phyloP scores from a whole-genome alignment of 2,888 invertebrate genomes.

The Tuberolachnus salignus region DNA sequence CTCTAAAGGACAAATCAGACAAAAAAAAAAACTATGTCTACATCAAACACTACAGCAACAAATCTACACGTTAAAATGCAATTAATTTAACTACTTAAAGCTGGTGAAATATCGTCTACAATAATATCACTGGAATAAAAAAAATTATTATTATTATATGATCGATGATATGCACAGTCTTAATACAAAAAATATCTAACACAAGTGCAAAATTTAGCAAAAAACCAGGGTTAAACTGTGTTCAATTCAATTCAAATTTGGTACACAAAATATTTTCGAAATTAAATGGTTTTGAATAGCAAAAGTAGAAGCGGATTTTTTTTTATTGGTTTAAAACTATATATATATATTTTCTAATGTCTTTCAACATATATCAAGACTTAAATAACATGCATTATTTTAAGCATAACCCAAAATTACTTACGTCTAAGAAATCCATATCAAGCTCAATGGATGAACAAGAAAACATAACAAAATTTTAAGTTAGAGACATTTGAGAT shows the following conservation, averaged over 20 bases:
- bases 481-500: conserved; percentile 44
- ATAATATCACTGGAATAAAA: not conserved
- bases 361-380: conserved; percentile 26
- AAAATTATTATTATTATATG: not conserved
- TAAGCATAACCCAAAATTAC: conserved; percentile 56
- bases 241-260: conserved; percentile 53
- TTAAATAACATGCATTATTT: conserved; percentile 51
- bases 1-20: conserved; percentile 58
- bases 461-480: conserved; percentile 54
- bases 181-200: conserved; percentile 18
- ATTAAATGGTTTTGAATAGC: conserved; percentile 11
- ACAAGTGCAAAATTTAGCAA: conserved; percentile 18
- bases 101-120: conserved; percentile 8
- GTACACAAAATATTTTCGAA: conserved; percentile 46
- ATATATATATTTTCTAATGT: conserved; percentile 1
- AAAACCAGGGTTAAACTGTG: conserved; percentile 9
- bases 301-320: conserved; percentile 29
- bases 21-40: conserved; percentile 53
- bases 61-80: conserved; percentile 12
- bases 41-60: conserved; percentile 46
- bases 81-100: conserved; percentile 36
- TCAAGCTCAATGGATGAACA: conserved; percentile 59
- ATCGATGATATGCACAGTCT: not conserved
- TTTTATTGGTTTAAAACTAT: conserved; percentile 16
- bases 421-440: conserved; percentile 60